Percentiles rank a stretch among this genome's conserved stretches.
These are phyloP conservation scores for Umimayanthus chanpuru DNA, from an alignment of 92 coral and sea anemone genomes.

Conservation along the genomic window DNA sequence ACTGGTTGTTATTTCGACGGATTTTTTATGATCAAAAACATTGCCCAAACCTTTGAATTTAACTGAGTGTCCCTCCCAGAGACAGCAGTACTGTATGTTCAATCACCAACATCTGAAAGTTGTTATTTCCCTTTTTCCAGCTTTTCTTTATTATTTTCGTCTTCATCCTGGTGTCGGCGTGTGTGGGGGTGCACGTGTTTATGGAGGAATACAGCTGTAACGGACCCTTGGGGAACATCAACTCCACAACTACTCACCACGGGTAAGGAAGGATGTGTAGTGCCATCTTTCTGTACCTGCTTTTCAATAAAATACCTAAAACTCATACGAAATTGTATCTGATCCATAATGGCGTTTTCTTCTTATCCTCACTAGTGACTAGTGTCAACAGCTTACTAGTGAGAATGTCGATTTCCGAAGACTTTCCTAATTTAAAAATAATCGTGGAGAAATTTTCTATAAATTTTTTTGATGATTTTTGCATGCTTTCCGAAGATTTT, in stretches of 20 bases:
- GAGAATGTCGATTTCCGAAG: too few species aligned
- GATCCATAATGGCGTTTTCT: neutral
- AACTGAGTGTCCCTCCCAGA: too few species aligned
- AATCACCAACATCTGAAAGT: neutral
- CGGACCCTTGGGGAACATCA: slow-evolving; percentile 56
- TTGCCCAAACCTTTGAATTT: too few species aligned
- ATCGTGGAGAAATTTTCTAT: too few species aligned
- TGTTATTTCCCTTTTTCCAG: slow-evolving; percentile 45
- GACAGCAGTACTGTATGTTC: neutral
- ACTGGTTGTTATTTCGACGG: too few species aligned
- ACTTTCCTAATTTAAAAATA: too few species aligned
- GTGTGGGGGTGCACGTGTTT: slow-evolving; percentile 71
- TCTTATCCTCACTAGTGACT: too few species aligned
- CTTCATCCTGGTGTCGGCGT: slow-evolving; percentile 73
- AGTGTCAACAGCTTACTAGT: too few species aligned
- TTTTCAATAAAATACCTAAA: too few species aligned
- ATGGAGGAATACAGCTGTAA: slow-evolving; percentile 80
- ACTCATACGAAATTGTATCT: too few species aligned
- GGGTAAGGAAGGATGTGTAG: slow-evolving; percentile 49
- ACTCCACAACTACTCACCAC: slow-evolving; percentile 56
- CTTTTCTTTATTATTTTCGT: slow-evolving; percentile 84
- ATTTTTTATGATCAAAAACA: too few species aligned
- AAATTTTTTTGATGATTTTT: too few species aligned
- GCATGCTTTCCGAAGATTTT: neutral
- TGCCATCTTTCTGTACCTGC: neutral